Base-by-base conservation (phyloP, 2,888 invertebrate species). In the Onthophagus sagittarius region DNA sequence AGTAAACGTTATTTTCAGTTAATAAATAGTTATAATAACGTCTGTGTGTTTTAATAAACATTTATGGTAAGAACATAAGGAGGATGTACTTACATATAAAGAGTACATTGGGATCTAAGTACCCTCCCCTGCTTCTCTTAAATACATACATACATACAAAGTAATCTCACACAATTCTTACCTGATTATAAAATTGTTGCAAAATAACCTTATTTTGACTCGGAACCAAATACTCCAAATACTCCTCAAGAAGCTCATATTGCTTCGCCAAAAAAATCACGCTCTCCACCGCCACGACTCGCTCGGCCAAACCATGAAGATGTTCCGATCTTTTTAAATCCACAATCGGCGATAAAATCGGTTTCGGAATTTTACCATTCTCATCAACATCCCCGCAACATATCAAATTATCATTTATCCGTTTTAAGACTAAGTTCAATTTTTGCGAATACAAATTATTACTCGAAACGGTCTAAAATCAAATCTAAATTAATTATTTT, bases 251-350 rank as follows among this genome's bases (percentile, higher is more conserved):
- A 71, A 91, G 89, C 80, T 95, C 93, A 80, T 95, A 93, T 85
- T 99, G 98, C 78, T 92, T 92, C 0, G 95, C 91, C 78, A 99
- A 88, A 85, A 97, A 97, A 78, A 96, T 91, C 0, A 96, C 89
- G 77, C 98, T 98, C 86, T 99, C 98, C 0, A 96, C 94, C 0
- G 94, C 98, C 0, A 97, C 95, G 14, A 97, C 91, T 75, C 98
- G 88, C 81, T 97, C 95, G 0, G 92, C 88, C 32, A 98, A 85
- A 0, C 97, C 97, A 82, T 93, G 93, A 13, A 98, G 86, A 73
- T 89, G 91, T 75, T 94, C 94, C 2, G 93, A 89, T 74, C 89
- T 88, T 15, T 86, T 87, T 62, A 94, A 84, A 81, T 93, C 89
- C 39, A 94, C 91, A 76, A 90, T 88, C 0, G 90, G 88, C 75